Evolutionary conservation across 2,888 invertebrate species (phyloP), one percentile per base, ranked within the genome.

Genomic region (Erebia epiphron): DNA sequence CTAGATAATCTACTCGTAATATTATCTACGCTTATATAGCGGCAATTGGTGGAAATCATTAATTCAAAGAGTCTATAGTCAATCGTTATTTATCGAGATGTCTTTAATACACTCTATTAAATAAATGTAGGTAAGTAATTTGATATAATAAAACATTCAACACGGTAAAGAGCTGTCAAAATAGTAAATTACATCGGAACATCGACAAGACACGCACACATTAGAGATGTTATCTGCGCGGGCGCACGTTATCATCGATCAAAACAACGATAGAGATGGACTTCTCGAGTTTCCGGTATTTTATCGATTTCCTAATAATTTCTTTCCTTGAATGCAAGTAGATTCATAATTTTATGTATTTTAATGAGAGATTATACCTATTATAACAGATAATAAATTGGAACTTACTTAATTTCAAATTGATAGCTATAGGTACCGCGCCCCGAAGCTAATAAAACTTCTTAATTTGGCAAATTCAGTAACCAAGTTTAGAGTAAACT

Each of bases 211-310:
- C 73, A 73, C 70, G 68, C 62, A 68, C 70, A 58, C 60, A 13
- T 60, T 64, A 75, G 82, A 81, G 82, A 82, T 80, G 77, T 72
- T 82, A 86, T 85, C 85, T 74, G 78, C 79, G 79, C 75, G 63
- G 54, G 77, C 79, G 78, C 81, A 73, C 66, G 75, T 80, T 83
- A 83, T 83, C 78, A 79, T 84, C 82, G 63, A 73, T 70, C 81
- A 81, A 66, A 62, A 60, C 66, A 46, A 21, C 5, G 41, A 75
- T 82, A 63, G 66, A 46, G 66, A 57, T 66, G 66, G 9, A n/a
- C 54, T 21, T 56, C 14, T 14, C 35, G 11, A 35, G 64, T 18
- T 43, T 56, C 56, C 41, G 43, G 54, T 43, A 57, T 43, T 57
- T 57, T 52, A 18, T 46, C 43, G 64, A 64, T 64, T 49, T 46